A percentile compares a stretch with the other conserved stretches of the same genome.
These are phyloP conservation scores for Amphibalanus amphitrite DNA, from an alignment of 1,140 invertebrate genomes.

Conservation along the genomic window DNA sequence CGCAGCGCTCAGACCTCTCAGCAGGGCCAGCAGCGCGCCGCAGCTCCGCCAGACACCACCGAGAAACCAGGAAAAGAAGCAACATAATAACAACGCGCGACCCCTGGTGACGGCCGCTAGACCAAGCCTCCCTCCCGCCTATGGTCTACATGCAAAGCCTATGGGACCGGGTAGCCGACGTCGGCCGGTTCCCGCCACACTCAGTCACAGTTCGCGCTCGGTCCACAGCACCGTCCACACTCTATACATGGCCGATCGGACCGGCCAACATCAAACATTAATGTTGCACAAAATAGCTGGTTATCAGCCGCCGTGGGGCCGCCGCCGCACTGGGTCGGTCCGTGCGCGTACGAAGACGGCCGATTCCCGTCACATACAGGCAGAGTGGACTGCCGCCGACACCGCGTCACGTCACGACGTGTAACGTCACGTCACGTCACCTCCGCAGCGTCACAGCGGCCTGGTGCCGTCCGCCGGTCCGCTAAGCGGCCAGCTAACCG, in stretches of 20 bases:
- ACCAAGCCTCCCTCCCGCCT: background rate
- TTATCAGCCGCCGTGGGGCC: background rate
- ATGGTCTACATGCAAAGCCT: background rate
- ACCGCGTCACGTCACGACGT: background rate
- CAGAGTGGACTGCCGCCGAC: too few species aligned
- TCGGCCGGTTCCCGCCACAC: background rate
- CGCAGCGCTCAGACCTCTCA: background rate
- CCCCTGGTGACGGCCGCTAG: background rate
- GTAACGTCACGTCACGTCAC: background rate
- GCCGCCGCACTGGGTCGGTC: background rate
- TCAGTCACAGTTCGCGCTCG: background rate
- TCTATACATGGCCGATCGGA: background rate
- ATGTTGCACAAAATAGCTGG: constrained; percentile 1
- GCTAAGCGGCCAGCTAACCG: background rate
- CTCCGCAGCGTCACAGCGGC: too few species aligned
- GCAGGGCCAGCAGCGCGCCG: background rate
- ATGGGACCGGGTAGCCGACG: background rate
- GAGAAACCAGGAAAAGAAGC: background rate
- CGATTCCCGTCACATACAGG: background rate
- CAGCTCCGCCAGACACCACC: background rate
- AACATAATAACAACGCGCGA: background rate
- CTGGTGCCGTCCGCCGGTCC: background rate
- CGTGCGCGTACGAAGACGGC: background rate
- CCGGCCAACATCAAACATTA: background rate
- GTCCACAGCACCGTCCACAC: background rate